phyloP scores from a whole-genome alignment of 1,140 invertebrate species.

The Bombus haemorrhoidalis region DNA sequence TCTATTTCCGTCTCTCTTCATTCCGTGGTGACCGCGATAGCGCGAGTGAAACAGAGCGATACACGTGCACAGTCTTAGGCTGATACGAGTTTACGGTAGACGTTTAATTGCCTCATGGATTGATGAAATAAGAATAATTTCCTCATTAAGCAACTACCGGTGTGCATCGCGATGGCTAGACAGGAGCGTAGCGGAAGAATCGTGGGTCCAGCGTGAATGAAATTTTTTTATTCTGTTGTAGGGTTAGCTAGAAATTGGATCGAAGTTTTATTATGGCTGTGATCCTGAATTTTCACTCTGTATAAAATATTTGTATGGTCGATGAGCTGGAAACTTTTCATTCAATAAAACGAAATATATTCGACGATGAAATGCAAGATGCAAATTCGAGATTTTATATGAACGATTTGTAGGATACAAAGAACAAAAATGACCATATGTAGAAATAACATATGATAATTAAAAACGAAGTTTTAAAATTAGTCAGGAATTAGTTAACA shows the following conservation, averaged over 20 bases:
- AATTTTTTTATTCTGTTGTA: background rate
- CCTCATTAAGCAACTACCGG: constrained; percentile 51
- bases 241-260: background rate
- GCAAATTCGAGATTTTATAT: background rate
- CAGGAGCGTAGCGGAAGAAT: background rate
- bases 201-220: background rate
- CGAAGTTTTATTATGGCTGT: background rate
- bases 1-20: background rate
- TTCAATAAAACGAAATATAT: background rate
- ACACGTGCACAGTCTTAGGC: constrained; percentile 21
- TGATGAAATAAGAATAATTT: constrained; percentile 50
- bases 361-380: too few relatives aligned
- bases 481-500: too few relatives aligned
- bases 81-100: background rate
- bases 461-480: too few relatives aligned
- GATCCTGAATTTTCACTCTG: background rate
- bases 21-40: too few relatives aligned
- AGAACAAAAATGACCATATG: background rate
- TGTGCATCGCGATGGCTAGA: background rate
- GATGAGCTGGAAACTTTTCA: background rate
- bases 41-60: background rate
- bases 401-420: background rate
- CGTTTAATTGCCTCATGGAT: constrained; percentile 51
- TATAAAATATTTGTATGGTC: background rate
- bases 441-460: background rate